Evolutionary conservation across 2,888 invertebrate species (phyloP), one percentile per base, ranked within the genome.

Genomic region (Leptinotarsa haldemani): DNA sequence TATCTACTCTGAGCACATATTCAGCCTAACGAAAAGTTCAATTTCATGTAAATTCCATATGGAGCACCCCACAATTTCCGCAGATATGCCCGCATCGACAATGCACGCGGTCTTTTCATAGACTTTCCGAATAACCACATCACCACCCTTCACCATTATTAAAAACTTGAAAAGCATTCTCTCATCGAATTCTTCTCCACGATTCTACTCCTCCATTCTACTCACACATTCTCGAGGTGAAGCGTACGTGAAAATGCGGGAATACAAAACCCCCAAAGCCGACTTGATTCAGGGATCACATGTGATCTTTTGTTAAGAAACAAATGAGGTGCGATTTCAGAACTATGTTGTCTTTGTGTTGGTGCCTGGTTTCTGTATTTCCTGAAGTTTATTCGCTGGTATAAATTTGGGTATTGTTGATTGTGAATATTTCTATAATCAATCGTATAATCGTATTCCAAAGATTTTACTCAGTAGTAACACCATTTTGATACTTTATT

Each of bases 111-210:
- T 61, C 61, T 40, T 61, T 61, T 18, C 61, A 61, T 61, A 61
- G n/a, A 61, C 61, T 65, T 53, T 69, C 63, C 46, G 65, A 64
- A 63, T 64, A 64, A 58, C 68, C 53, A 18, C 69, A 52, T 64
- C 20, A 46, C n/a, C 20, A 69, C 64, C 69, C 73, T 73, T 69
- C 69, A 53, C 40, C 58, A 52, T 68, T 73, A 73, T 73, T 73
- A 69, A 73, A 73, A 73, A 73, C 56, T 69, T 73, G 73, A 56
- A 56, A 67, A 53, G 56, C 73, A 73, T 73, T 73, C 69, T 73
- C 56, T 65, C 56, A 71, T 66, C 61, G 22, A 56, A 66, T 71
- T 58, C 65, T 64, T 58, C 66, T 66, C 69, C 58, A 53, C 64
- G 47, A 64, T 73, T 58, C 58, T 58, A 15, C 25, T 13, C 2